Evolutionary conservation across 2,888 invertebrate genomes (phyloP).

Genomic region (Drosophila mimetica): DNA sequence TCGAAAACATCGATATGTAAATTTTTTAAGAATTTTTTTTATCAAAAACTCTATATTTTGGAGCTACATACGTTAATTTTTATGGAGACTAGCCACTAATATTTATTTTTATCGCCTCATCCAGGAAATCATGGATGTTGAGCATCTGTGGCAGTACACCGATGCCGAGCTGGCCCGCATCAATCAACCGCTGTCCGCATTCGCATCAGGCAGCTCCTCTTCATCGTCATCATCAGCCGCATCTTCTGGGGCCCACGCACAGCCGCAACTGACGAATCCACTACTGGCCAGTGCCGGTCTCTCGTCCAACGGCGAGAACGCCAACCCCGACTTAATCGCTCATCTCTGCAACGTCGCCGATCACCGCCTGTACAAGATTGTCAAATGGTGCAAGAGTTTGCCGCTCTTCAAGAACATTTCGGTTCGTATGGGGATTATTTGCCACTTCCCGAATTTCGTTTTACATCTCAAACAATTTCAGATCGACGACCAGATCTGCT

Average conservation of each 20-base stretch:
- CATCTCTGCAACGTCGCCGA: constrained; percentile 97
- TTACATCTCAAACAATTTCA: constrained; percentile 85
- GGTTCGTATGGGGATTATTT: constrained; percentile 86
- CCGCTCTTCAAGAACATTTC: constrained; percentile 98
- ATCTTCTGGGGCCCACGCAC: constrained; percentile 19
- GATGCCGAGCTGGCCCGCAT: constrained; percentile 91
- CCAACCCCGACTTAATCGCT: constrained; percentile 93
- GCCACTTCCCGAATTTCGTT: neutral
- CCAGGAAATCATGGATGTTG: constrained; percentile 97
- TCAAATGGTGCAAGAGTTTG: constrained; percentile 99
- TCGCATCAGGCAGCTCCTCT: constrained; percentile 71
- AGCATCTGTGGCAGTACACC: constrained; percentile 97
- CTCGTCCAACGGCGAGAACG: constrained; percentile 86
- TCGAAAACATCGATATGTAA: too few species aligned
- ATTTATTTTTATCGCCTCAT: constrained; percentile 6
- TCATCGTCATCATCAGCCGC: constrained; percentile 50
- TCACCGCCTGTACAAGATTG: constrained; percentile 97
- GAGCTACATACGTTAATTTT: too few species aligned
- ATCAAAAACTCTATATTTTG: too few species aligned
- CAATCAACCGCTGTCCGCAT: constrained; percentile 84
- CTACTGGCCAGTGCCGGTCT: constrained; percentile 86
- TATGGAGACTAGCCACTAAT: too few species aligned
- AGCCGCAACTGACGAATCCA: constrained; percentile 85
- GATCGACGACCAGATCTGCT: constrained; percentile 99
- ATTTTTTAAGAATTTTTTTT: too few species aligned